Base-by-base conservation (phyloP, 2,888 invertebrate species). In the Alsophila aescularia region DNA sequence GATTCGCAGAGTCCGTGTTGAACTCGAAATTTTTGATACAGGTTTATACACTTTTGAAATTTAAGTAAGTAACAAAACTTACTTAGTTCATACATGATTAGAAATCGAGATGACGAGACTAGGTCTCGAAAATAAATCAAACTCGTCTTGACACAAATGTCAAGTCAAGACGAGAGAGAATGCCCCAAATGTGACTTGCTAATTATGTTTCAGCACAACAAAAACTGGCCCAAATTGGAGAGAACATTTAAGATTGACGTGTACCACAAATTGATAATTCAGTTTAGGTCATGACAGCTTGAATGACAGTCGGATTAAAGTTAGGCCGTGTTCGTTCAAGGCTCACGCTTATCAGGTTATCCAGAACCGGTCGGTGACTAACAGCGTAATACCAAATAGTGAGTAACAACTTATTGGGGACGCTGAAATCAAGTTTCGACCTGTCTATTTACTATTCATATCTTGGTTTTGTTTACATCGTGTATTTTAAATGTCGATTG, bases 361-460 rank as follows among this genome's bases (percentile, higher is more conserved):
- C 9, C 16, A 43, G n/a, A 60, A 58, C 72, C 55, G 56, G 70
- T 72, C 63, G 60, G 57, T 69, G 70, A 73, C 61, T 73, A 69
- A 73, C n/a, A n/a, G n/a, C n/a, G n/a, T n/a, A n/a, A n/a, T n/a
- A n/a, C n/a, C n/a, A n/a, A n/a, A n/a, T 62, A 16, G 37, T 61
- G 55, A 69, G 66, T 68, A 62, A 69, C 52, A 59, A 62, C 42
- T 37, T 55, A 74, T 73, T 65, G 65, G 64, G 70, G 58, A 62
- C 73, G 63, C 59, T 64, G 64, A 71, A 69, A 64, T 69, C 71
- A 47, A 43, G 48, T 48, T 48, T 47, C 10, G 43, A 60, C 71
- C 47, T 60, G 71, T 35, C 53, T 66, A 36, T 56, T 57, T 37
- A 39, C 39, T 68, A 57, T 60, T 64, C 54, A 58, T 64, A 50